phyloP scores from a whole-genome alignment of 2,113 vertebrate genomes.

The Xiphophorus hellerii region DNA sequence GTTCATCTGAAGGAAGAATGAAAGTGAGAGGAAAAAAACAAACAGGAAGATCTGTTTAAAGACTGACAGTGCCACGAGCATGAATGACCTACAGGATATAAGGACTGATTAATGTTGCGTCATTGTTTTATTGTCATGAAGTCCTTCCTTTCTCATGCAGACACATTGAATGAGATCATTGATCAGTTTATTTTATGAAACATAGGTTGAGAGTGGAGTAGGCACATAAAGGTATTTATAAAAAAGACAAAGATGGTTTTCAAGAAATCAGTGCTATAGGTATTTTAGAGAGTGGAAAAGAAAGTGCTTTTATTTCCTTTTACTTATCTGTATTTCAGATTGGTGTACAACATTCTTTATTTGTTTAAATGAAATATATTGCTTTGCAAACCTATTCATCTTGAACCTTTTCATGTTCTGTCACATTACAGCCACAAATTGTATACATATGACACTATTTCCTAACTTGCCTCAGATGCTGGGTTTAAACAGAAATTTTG shows the following conservation, averaged over 20 bases:
- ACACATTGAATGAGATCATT: slow-evolving; percentile 16
- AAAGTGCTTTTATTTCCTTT: slow-evolving; percentile 41
- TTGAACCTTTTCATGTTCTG: too few species aligned
- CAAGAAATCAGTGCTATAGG: slow-evolving; percentile 43
- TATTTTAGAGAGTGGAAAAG: slow-evolving; percentile 40
- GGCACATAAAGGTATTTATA: slow-evolving; percentile 1
- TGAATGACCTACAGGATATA: slow-evolving; percentile 38
- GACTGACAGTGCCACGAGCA: slow-evolving; percentile 66
- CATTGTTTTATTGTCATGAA: not conserved
- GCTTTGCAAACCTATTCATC: too few species aligned
- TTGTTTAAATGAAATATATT: too few species aligned
- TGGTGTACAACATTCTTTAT: too few species aligned
- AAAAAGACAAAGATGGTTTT: slow-evolving; percentile 15
- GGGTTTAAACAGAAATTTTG: not conserved
- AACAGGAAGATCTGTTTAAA: slow-evolving; percentile 74
- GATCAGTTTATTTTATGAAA: slow-evolving; percentile 6
- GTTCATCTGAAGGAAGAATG: slow-evolving; percentile 80
- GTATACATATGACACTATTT: too few species aligned
- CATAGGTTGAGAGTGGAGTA: not conserved
- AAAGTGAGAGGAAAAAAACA: slow-evolving; percentile 68
- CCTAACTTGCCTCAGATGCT: too few species aligned
- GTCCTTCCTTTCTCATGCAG: slow-evolving; percentile 11
- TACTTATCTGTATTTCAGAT: slow-evolving; percentile 1
- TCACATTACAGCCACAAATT: too few species aligned
- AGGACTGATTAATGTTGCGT: slow-evolving; percentile 1